These are phyloP conservation scores for Leptopilina clavipes DNA, from an alignment of 1,140 invertebrate genomes.

Conservation along the genomic window DNA sequence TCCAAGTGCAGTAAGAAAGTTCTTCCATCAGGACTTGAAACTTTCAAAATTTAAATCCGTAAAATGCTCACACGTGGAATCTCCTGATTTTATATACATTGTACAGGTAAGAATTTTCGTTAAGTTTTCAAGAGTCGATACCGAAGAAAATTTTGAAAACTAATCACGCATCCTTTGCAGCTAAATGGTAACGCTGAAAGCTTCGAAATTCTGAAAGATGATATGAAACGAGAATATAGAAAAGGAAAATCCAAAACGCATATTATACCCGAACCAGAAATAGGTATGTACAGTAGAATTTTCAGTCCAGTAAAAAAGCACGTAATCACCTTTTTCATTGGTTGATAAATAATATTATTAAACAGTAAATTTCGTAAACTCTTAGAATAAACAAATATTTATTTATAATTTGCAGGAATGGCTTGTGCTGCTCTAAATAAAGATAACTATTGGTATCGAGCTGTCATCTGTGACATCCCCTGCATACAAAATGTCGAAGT, in stretches of 20 bases:
- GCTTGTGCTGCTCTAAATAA: conserved; percentile 68
- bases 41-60: conserved; percentile 49
- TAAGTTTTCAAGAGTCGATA: conserved; percentile 14
- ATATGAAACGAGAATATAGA: conserved; percentile 48
- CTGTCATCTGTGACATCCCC: conserved; percentile 62
- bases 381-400: conserved; percentile 20
- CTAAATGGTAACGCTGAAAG: neutral
- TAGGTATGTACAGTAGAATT: conserved; percentile 41
- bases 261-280: conserved; percentile 44
- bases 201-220: conserved; percentile 33
- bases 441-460: conserved; percentile 72
- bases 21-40: conserved; percentile 52
- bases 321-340: no score
- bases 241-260: conserved; percentile 35
- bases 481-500: conserved; percentile 68
- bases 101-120: conserved; percentile 60
- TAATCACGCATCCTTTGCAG: neutral
- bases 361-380: no score
- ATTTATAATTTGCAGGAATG: conserved; percentile 68
- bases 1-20: conserved; percentile 49
- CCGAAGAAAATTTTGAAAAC: conserved; percentile 1
- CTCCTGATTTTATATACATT: conserved; percentile 66
- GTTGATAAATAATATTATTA: no score
- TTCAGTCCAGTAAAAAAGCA: no score
- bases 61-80: conserved; percentile 57